Evolutionary conservation across 2,888 invertebrate genomes (phyloP).

Genomic region (Ectemnius lituratus): DNA sequence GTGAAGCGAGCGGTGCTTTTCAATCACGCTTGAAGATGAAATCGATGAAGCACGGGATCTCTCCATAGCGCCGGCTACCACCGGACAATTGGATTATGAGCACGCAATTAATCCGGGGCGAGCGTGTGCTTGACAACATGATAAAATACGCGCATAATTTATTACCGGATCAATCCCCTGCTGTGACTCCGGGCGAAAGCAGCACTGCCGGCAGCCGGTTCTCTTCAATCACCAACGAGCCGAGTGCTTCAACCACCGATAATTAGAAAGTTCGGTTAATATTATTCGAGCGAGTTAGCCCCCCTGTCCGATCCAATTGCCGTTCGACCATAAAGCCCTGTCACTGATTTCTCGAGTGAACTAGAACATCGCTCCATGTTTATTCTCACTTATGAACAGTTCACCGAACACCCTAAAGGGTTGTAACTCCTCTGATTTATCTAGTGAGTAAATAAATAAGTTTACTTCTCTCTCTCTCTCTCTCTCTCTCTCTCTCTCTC

Average conservation of each 20-base stretch:
- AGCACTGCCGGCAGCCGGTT: background rate
- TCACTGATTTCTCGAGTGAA: too few species aligned
- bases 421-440: constrained; percentile 15
- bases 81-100: constrained; percentile 6
- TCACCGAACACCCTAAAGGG: background rate
- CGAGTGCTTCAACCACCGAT: background rate
- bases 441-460: constrained; percentile 27
- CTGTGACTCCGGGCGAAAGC: background rate
- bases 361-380: too few species aligned
- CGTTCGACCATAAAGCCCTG: too few species aligned
- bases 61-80: background rate
- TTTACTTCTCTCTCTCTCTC: background rate
- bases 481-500: background rate
- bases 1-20: too few species aligned
- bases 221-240: background rate
- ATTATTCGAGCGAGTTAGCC: background rate
- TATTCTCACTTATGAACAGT: background rate
- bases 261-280: background rate
- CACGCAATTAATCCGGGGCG: constrained; percentile 6
- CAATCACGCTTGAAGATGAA: background rate
- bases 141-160: constrained; percentile 7
- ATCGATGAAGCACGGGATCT: background rate
- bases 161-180: constrained; percentile 2
- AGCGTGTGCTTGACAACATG: background rate
- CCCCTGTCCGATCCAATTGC: too few species aligned